phyloP scores from a whole-genome alignment of 1,140 invertebrate species.

The Reticulitermes speratus region DNA sequence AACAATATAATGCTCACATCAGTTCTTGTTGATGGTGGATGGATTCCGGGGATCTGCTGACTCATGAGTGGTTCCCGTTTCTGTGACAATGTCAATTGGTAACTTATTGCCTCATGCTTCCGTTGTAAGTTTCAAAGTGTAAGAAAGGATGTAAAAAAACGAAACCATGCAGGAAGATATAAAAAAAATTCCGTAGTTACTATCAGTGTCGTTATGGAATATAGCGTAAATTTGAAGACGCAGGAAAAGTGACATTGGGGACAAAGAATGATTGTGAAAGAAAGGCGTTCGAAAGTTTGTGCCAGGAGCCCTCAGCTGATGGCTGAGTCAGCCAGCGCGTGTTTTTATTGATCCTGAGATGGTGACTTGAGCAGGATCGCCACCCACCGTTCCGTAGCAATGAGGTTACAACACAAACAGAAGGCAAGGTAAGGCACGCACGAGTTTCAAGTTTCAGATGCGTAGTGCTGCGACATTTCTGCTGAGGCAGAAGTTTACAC shows the following conservation, averaged over 20 bases:
- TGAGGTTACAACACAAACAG: neutral
- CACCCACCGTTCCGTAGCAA: neutral
- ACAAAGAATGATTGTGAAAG: neutral
- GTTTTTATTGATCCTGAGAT: neutral
- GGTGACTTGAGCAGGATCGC: neutral
- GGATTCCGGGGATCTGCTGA: neutral
- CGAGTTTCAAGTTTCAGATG: too few species aligned
- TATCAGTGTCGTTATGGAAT: neutral
- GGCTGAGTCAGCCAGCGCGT: neutral
- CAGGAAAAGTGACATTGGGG: neutral
- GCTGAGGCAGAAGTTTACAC: too few species aligned
- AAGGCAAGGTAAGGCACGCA: neutral
- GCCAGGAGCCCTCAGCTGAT: neutral
- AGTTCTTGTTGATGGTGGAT: neutral
- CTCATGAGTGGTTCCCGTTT: neutral
- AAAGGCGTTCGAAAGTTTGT: neutral
- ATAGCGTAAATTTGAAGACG: neutral
- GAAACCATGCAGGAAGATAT: neutral
- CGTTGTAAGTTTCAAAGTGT: neutral
- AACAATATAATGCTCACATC: too few species aligned
- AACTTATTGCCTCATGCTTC: neutral
- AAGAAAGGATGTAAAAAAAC: neutral
- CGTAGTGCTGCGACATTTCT: neutral
- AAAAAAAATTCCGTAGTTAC: neutral
- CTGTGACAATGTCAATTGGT: neutral